These are phyloP conservation scores for Rosalia funebris DNA, from an alignment of 2,888 invertebrate genomes.

Conservation along the genomic window DNA sequence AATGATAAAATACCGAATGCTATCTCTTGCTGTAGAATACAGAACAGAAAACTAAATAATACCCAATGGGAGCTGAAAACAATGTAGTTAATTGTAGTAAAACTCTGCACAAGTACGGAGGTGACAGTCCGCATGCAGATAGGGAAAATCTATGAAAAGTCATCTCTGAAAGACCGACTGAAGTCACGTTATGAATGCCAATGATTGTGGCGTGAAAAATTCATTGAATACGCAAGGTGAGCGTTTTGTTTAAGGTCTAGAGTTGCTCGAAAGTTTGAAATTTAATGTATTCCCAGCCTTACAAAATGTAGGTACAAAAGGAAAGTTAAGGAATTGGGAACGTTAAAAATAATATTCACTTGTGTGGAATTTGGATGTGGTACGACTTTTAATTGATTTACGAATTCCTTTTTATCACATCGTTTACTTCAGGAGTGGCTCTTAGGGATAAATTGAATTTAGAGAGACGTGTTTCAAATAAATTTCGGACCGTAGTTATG, in stretches of 20 bases:
- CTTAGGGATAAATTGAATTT: no score
- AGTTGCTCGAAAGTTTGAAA: not conserved
- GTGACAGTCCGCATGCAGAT: constrained; percentile 30
- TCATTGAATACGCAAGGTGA: constrained; percentile 10
- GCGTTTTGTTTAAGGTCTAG: constrained; percentile 3
- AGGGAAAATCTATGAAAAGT: constrained; percentile 33
- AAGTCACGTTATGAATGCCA: constrained; percentile 21
- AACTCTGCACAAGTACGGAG: constrained; percentile 24
- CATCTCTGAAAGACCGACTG: constrained; percentile 24
- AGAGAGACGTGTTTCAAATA: no score
- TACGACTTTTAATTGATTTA: no score
- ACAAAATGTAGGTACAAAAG: no score
- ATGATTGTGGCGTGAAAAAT: constrained; percentile 4
- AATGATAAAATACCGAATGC: no score
- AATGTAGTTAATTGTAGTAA: constrained; percentile 30
- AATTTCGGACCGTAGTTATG: no score
- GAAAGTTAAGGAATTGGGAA: no score
- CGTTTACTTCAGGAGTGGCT: no score
- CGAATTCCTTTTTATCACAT: no score
- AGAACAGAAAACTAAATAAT: constrained; percentile 3
- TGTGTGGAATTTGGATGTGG: no score
- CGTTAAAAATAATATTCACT: no score
- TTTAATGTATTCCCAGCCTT: constrained; percentile 3
- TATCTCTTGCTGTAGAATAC: not conserved
- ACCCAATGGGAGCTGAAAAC: constrained; percentile 2